These are phyloP conservation scores for Cryptomyrus ogoouensis DNA, from an alignment of 2,113 vertebrate species.

Conservation along the genomic window DNA sequence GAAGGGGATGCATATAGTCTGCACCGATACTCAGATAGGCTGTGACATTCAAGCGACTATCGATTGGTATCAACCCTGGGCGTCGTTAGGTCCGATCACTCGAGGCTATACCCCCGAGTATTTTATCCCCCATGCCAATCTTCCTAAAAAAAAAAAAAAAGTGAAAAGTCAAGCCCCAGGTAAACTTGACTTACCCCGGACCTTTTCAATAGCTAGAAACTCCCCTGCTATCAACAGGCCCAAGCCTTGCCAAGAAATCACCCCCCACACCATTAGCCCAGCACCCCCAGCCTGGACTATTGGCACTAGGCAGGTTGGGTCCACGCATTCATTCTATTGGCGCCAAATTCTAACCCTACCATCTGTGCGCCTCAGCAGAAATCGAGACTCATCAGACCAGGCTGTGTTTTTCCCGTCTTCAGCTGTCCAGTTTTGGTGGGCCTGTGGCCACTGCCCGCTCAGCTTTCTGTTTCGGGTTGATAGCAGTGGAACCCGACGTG, in stretches of 20 bases:
- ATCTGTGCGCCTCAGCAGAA: neutral
- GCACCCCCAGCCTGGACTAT: neutral
- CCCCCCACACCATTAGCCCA: neutral
- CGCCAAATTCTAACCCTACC: neutral
- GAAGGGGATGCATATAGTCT: neutral
- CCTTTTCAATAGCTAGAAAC: too few relatives aligned
- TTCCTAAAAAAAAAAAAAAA: too few relatives aligned
- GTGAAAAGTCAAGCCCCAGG: too few relatives aligned
- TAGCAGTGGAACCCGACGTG: neutral
- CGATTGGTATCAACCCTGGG: neutral
- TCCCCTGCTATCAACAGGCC: neutral
- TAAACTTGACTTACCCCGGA: too few relatives aligned
- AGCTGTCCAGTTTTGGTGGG: neutral
- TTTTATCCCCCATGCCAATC: too few relatives aligned
- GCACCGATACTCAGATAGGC: neutral
- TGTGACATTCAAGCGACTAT: neutral
- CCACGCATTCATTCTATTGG: neutral
- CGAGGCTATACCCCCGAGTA: too few relatives aligned
- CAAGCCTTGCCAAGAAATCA: neutral
- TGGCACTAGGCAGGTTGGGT: neutral
- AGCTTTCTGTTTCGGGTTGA: neutral
- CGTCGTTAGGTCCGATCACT: too few relatives aligned
- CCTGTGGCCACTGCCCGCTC: neutral
- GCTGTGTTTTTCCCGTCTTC: neutral
- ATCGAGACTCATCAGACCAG: neutral